Evolutionary conservation across 2,797 vertebrate species (phyloP).

Genomic region (Chromis chromis): DNA sequence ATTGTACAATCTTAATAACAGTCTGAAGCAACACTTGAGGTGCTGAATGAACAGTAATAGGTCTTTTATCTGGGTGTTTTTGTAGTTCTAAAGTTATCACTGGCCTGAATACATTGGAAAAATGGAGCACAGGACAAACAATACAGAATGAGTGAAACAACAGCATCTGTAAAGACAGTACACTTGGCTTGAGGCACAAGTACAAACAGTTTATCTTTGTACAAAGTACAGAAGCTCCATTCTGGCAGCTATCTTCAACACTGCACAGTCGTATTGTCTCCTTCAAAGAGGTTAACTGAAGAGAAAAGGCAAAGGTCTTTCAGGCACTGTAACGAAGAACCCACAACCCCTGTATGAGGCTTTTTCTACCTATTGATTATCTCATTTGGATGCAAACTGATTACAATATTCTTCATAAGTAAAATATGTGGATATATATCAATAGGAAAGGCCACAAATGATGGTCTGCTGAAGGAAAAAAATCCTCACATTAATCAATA

Average conservation of each 20-base stretch:
- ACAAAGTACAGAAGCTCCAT: slow-evolving; percentile 54
- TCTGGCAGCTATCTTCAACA: slow-evolving; percentile 66
- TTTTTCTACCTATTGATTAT: slow-evolving; percentile 73
- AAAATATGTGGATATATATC: slow-evolving; percentile 72
- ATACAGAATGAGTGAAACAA: slow-evolving; percentile 25
- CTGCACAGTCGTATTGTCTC: slow-evolving; percentile 68
- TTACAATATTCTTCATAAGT: slow-evolving; percentile 71
- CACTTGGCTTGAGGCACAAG: slow-evolving; percentile 56
- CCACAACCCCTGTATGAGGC: slow-evolving; percentile 48
- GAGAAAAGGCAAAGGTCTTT: slow-evolving; percentile 72
- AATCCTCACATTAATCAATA: slow-evolving; percentile 46
- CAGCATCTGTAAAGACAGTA: slow-evolving; percentile 51
- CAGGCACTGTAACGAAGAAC: slow-evolving; percentile 76
- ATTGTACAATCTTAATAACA: slow-evolving; percentile 40
- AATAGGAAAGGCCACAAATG: slow-evolving; percentile 81
- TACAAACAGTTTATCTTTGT: slow-evolving; percentile 58
- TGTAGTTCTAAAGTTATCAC: slow-evolving; percentile 18
- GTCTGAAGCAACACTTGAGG: slow-evolving; percentile 41
- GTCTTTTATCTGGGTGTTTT: slow-evolving; percentile 7
- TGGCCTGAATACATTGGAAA: slow-evolving; percentile 48
- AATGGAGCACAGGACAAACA: slow-evolving; percentile 39
- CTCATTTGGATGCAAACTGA: slow-evolving; percentile 79
- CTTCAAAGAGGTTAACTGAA: slow-evolving; percentile 58
- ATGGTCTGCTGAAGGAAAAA: slow-evolving; percentile 59
- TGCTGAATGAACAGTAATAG: slow-evolving; percentile 14